Conservation (phyloP, 2,888 invertebrate genomes). For the Isotomurus palustris region DNA sequence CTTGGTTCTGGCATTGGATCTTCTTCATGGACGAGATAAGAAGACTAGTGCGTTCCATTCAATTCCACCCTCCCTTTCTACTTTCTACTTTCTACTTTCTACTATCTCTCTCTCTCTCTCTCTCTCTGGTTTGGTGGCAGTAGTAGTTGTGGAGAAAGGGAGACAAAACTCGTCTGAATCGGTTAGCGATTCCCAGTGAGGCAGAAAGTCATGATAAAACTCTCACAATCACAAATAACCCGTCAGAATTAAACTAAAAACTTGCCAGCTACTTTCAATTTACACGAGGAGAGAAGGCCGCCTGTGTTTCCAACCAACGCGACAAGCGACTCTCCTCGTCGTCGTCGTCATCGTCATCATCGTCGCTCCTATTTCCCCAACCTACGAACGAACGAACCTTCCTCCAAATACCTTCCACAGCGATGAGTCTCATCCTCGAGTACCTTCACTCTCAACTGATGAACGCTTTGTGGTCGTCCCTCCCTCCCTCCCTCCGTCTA, state of each 20-base stretch:
- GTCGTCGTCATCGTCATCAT: background rate
- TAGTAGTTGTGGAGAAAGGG: background rate
- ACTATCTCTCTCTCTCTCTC: too few relatives aligned
- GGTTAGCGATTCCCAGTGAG: constrained; percentile 47
- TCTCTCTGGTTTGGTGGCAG: background rate
- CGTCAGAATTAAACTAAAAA: constrained; percentile 47
- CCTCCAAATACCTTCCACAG: background rate
- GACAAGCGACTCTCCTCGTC: too few relatives aligned
- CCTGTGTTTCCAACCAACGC: too few relatives aligned
- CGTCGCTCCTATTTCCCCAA: background rate
- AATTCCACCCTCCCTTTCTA: background rate
- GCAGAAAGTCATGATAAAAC: constrained; percentile 47
- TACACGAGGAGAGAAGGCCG: constrained; percentile 27
- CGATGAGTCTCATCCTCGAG: background rate
- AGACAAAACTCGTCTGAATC: constrained; percentile 38
- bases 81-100: background rate
- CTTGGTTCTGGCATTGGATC: constrained; percentile 30
- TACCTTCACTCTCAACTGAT: background rate
- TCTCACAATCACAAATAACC: constrained; percentile 47
- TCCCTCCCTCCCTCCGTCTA: background rate
- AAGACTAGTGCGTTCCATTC: constrained; percentile 26
- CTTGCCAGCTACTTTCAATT: constrained; percentile 46
- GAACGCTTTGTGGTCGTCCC: background rate
- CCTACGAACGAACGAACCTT: background rate
- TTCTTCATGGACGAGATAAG: constrained; percentile 22